phyloP scores from a whole-genome alignment of 2,797 vertebrate species.

The Labeo calbasu region DNA sequence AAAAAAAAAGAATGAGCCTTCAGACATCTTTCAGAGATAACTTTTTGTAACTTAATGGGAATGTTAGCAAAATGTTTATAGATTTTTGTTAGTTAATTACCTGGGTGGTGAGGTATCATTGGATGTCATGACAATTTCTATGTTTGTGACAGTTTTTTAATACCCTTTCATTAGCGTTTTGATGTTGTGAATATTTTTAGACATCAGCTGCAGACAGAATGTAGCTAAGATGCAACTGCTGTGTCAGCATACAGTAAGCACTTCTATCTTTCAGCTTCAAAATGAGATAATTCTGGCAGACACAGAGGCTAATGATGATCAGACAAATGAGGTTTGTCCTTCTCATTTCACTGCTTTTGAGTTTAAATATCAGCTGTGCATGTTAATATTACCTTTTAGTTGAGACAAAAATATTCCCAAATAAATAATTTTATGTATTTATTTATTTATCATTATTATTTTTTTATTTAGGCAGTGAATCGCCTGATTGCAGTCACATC shows the following conservation, averaged over 20 bases:
- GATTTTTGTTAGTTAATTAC: background rate
- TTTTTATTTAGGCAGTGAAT: conserved; percentile 67
- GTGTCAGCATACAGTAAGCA: background rate
- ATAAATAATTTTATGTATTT: background rate
- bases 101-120: background rate
- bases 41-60: too few species aligned
- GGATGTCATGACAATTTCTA: background rate
- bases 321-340: conserved; percentile 70
- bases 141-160: background rate
- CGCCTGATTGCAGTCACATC: conserved; percentile 71
- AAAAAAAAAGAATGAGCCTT: background rate
- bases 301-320: conserved; percentile 64
- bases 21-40: too few species aligned
- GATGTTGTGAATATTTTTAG: background rate
- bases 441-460: too few species aligned
- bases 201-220: background rate
- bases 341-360: background rate
- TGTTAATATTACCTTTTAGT: background rate
- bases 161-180: background rate
- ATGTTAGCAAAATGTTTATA: too few species aligned
- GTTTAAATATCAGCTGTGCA: background rate
- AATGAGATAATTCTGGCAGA: conserved; percentile 73
- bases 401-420: background rate
- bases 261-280: conserved; percentile 75
- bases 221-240: background rate